Base-by-base conservation (phyloP, 2,888 invertebrate species). In the Polydesmus complanatus region DNA sequence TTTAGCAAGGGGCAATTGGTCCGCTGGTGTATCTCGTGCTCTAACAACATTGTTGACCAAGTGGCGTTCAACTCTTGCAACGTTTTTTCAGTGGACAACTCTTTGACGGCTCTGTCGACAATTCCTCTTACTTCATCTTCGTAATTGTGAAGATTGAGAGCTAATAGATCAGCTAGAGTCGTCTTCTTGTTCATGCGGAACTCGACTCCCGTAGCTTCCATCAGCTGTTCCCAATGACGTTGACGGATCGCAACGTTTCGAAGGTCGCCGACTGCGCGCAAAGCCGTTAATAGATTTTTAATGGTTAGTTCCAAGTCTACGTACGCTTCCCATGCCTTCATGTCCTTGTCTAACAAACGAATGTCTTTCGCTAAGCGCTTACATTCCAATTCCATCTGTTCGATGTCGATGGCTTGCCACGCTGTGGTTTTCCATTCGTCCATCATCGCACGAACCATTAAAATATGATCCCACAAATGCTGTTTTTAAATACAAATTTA, bases 361-460 rank as follows among this genome's bases (percentile, higher is more conserved):
- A 92, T 88, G 74, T 93, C 92, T 76, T 96, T 95, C 1, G 94
- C 90, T 74, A 96, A 96, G 72, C 94, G 92, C 73, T 96, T 96
- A 74, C 95, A 95, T 74, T 96, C 95, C 67, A 95, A 90, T 71
- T 96, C 96, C 94, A 96, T 95, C 70, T 94, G 93, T 76, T 96
- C 96, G 50, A 95, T 94, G 71, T 96, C 94, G 64, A 96, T 93
- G 73, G 93, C 90, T 61, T 90, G 81, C 96, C 96, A 96, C 0
- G 91, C 90, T 0, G 95, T 95, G 1, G 88, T 92, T 74, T 95
- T 95, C 96, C 96, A 96, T 71, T 94, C 92, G 69, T 92, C 88
- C 57, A 96, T 90, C 70, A 89, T 87, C 2, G 90, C 88, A 67
- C 84, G 83, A 1, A 96, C 93, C 66, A 94, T 90, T 70, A 82